Conservation (phyloP, 2,888 invertebrate genomes). For the Schizaphis graminum region DNA sequence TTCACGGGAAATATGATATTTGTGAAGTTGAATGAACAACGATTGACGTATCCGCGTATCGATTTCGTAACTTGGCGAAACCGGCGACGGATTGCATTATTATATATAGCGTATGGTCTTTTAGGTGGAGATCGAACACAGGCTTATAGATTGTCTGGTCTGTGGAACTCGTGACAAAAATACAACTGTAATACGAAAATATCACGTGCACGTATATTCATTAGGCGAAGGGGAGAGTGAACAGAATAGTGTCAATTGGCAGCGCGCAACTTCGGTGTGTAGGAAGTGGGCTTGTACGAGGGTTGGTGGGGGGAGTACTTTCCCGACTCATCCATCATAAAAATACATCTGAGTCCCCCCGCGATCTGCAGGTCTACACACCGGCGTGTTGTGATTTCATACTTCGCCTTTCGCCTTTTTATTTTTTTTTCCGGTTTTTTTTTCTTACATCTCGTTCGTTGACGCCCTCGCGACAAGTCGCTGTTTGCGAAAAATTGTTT, state of each 20-base stretch:
- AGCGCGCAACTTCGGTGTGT: background rate
- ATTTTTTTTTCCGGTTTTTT: background rate
- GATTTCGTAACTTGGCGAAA: background rate
- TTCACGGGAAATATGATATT: background rate
- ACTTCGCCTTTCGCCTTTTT: background rate
- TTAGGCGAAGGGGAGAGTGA: conserved; percentile 1
- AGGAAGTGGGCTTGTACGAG: background rate
- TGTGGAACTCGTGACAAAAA: conserved; percentile 6
- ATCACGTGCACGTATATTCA: background rate
- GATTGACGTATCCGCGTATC: background rate
- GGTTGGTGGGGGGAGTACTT: background rate
- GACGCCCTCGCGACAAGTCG: background rate
- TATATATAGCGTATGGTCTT: background rate
- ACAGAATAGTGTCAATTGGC: conserved; percentile 7
- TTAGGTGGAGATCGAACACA: background rate
- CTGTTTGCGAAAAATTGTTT: background rate
- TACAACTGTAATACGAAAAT: conserved; percentile 21
- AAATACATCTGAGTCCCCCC: conserved; percentile 5
- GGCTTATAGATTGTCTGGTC: background rate
- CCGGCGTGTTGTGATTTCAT: background rate
- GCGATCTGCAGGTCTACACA: background rate
- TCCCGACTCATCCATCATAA: background rate
- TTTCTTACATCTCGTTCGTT: background rate
- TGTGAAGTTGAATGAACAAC: background rate
- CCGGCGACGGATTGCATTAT: background rate